phyloP scores from a whole-genome alignment of 2,113 vertebrate genomes.

The Limanda limanda region DNA sequence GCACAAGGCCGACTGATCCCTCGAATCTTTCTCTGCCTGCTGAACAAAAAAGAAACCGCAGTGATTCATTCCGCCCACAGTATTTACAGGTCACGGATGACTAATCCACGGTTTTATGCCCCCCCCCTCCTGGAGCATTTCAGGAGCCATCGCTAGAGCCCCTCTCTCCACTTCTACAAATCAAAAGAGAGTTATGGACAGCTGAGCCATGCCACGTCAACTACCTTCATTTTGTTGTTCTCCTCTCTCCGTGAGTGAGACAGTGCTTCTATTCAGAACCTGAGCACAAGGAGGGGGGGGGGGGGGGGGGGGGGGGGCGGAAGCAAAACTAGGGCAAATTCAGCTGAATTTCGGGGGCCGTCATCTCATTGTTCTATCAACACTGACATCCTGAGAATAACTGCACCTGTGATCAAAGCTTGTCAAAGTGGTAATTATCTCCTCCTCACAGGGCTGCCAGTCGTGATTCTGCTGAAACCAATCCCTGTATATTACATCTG shows the following conservation, averaged over 20 bases:
- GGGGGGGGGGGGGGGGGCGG: too few species aligned
- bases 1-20: slow-evolving; percentile 15
- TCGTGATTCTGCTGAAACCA: slow-evolving; percentile 68
- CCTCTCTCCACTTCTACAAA: slow-evolving; percentile 41
- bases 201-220: slow-evolving; percentile 32
- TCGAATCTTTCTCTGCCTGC: slow-evolving; percentile 31
- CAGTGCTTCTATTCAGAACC: slow-evolving; percentile 58
- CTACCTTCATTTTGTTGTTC: slow-evolving; percentile 42
- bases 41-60: slow-evolving; percentile 47
- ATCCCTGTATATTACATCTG: slow-evolving; percentile 65
- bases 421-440: slow-evolving; percentile 79
- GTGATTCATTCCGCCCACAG: slow-evolving; percentile 71
- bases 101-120: slow-evolving; percentile 1
- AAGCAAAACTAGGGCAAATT: slow-evolving; percentile 44
- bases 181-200: slow-evolving; percentile 48
- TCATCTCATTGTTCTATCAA: slow-evolving; percentile 71
- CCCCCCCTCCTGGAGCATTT: background rate
- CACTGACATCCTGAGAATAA: slow-evolving; percentile 70
- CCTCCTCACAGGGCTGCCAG: slow-evolving; percentile 59
- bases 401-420: slow-evolving; percentile 80
- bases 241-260: slow-evolving; percentile 31
- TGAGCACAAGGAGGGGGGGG: background rate
- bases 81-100: slow-evolving; percentile 46
- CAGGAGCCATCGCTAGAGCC: slow-evolving; percentile 25
- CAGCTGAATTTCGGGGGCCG: slow-evolving; percentile 38